Base-by-base conservation (phyloP, 2,888 invertebrate genomes). In the Leucoptera coffeella region DNA sequence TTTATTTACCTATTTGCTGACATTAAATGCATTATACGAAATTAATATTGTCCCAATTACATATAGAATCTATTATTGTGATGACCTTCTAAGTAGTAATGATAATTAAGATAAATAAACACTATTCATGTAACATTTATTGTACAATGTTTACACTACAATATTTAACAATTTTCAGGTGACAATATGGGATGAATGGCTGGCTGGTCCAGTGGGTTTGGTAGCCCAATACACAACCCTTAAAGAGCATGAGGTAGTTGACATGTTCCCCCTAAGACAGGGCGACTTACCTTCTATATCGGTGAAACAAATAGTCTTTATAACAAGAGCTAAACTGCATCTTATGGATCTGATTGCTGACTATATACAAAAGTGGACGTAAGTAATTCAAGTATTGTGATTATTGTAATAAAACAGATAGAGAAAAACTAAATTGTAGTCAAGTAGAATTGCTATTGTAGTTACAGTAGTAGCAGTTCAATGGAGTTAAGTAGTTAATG, bases 301-400 rank as follows among this genome's bases (percentile, higher is more conserved):
- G 34, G 84, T 85, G 1, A 81, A 82, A 37, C 89, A 92, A 50
- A 77, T 95, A 10, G 84, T 96, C 36, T 96, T 93, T 47, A 86
- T 96, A 31, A 77, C 88, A 2, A 73, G 93, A 30, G 88, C 95
- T 0, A 80, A 85, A 36, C 60, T 91, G 5, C 61, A 74, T 24
- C 67, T 91, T 2, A 94, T 96, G 88, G 87, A 93, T 38, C 62
- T 81, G 27, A 77, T 92, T 27, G 86, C 88, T 9, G 81, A 85
- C 40, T 88, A 85, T 59, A 22, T 27, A 15, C n/a, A n/a, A n/a
- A n/a, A n/a, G n/a, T n/a, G n/a, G n/a, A n/a, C n/a, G n/a, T n/a
- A n/a, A n/a, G 59, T 72, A 8, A 40, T 46, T 9, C n/a, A n/a
- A n/a, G n/a, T n/a, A n/a, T n/a, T n/a, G n/a, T n/a, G n/a, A n/a